Evolutionary conservation across 1,140 invertebrate genomes (phyloP), one percentile per base, ranked within the genome.

Genomic region (Steinernema khuongi): DNA sequence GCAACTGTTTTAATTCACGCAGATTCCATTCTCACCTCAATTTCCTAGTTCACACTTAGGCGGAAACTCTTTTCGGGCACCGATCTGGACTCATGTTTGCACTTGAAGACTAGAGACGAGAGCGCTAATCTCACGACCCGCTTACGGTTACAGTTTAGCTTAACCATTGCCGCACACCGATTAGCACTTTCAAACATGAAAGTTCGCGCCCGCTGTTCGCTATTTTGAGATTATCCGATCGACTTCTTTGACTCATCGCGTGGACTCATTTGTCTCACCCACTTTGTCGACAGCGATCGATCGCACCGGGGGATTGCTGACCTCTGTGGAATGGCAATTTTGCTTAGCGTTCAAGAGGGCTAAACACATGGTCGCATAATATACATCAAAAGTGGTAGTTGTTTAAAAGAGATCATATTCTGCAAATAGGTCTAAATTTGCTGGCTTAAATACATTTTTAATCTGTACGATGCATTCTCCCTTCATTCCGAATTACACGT

Each of bases 141-240:
- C 50, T 60, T 60, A 60, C 50, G 50, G 50, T 60, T 22, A 41
- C 36, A 60, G 50, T 60, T 60, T 60, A 4, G 4, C 14, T 7
- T 26, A 2, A 22, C 50, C 11, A 22, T 26, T 22, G 50, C 50
- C 50, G 50, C 50, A 41, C 36, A n/a, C 11, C 50, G 50, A 60
- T 60, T 60, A 60, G 19, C 50, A 60, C 50, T 22, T 11, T 26
- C 19, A 22, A 11, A 60, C 50, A 60, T 60, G 14, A 60, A 60
- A 60, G 50, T 60, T 60, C 7, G 14, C 7, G 22, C 11, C 50
- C 50, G 50, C 50, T 60, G 50, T 60, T 60, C 50, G 50, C 50
- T 60, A 60, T 60, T 60, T 60, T 26, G 50, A 60, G 50, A 60
- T 60, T 60, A 60, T 60, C 50, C 50, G 50, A 60, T 60, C 50